phyloP scores from a whole-genome alignment of 92 coral and sea anemone genomes.

The Hydrozoanthus gracilis region DNA sequence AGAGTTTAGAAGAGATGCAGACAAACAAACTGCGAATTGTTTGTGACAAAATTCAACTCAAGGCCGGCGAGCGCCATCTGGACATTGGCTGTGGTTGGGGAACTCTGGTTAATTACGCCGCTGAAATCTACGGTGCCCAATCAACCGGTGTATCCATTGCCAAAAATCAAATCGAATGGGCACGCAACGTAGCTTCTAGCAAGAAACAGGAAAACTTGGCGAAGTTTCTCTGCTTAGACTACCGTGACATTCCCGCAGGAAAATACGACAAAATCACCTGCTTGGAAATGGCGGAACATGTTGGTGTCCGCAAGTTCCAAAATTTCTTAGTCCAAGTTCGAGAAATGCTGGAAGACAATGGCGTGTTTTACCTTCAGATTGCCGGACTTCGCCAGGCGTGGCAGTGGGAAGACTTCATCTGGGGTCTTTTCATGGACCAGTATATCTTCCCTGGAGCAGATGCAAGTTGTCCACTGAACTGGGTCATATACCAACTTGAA shows the following conservation, averaged over 20 bases:
- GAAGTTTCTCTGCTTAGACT: constrained; percentile 89
- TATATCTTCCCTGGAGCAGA: constrained; percentile 99
- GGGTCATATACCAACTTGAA: constrained; percentile 89
- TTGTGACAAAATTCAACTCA: constrained; percentile 91
- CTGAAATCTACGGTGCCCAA: constrained; percentile 78
- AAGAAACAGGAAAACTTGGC: constrained; percentile 65
- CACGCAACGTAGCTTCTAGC: constrained; percentile 62
- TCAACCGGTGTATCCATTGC: constrained; percentile 93
- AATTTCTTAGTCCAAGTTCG: constrained; percentile 89
- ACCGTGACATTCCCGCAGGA: constrained; percentile 86
- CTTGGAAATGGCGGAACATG: constrained; percentile 99
- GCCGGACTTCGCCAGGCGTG: constrained; percentile 99
- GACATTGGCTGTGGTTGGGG: constrained; percentile 99
- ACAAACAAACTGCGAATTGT: constrained; percentile 80
- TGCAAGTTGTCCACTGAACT: constrained; percentile 94
- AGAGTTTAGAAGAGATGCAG: constrained; percentile 89
- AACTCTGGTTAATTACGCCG: constrained; percentile 92
- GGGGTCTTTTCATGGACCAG: constrained; percentile 99
- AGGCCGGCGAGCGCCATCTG: constrained; percentile 83
- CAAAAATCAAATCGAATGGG: constrained; percentile 93
- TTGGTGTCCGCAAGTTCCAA: constrained; percentile 94
- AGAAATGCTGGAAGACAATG: constrained; percentile 97
- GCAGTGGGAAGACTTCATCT: constrained; percentile 99
- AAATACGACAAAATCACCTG: constrained; percentile 95
- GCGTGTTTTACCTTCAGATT: constrained; percentile 95